Evolutionary conservation across 2,113 vertebrate genomes (phyloP).

Genomic region (Gymnobelideus leadbeateri): DNA sequence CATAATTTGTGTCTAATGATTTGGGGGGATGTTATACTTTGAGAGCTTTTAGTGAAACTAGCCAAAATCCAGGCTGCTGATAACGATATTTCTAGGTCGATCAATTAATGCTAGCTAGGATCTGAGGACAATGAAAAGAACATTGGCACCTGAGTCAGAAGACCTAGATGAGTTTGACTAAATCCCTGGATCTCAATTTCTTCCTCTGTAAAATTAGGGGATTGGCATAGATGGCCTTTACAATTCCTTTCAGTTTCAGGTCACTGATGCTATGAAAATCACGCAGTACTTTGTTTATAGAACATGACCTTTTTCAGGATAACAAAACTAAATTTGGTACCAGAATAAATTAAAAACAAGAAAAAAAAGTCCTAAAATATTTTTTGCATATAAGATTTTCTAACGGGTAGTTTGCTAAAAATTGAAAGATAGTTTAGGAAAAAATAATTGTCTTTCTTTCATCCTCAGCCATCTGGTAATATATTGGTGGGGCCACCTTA

Average conservation of each 20-base stretch:
- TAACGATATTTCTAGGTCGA: conserved; percentile 21
- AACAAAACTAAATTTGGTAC: conserved; percentile 39
- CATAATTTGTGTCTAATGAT: not conserved
- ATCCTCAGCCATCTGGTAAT: conserved; percentile 2
- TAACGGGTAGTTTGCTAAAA: conserved; percentile 47
- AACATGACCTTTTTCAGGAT: not conserved
- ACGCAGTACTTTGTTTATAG: not conserved
- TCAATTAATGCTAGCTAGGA: not conserved
- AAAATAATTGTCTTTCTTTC: conserved; percentile 28
- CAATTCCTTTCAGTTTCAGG: not conserved
- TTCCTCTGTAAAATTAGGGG: not conserved
- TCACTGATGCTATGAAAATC: not conserved
- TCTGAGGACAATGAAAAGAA: not conserved
- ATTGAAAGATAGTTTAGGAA: conserved; percentile 37
- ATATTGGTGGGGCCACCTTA: not conserved
- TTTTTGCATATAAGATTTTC: not conserved
- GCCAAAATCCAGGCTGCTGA: conserved; percentile 47
- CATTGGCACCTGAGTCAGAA: not conserved
- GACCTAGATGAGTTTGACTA: not conserved
- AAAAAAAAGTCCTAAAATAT: conserved; percentile 46
- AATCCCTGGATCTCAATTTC: not conserved
- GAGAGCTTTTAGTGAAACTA: not conserved
- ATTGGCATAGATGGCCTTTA: not conserved
- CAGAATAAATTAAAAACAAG: conserved; percentile 30
- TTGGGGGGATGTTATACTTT: not conserved